A percentile compares a stretch with the other conserved stretches of the same genome.
phyloP scores from a whole-genome alignment of 2,797 vertebrate species.

The Leptodactylus fallax region DNA sequence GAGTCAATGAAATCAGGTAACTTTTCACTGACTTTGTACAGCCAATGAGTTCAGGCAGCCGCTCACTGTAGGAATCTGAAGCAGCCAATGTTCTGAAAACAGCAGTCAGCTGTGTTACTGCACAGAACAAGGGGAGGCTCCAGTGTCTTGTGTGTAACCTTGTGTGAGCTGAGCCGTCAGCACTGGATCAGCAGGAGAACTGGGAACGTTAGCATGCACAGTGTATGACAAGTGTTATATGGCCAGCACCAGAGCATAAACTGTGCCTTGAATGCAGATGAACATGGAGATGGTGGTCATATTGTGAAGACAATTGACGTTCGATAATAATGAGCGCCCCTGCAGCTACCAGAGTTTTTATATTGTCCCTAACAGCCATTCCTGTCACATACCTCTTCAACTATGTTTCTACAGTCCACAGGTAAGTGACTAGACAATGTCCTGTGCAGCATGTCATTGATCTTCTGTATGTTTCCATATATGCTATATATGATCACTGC shows the following conservation, averaged over 20 bases:
- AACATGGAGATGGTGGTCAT: neutral
- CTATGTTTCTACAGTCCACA: slow-evolving; percentile 78
- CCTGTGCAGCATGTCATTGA: neutral
- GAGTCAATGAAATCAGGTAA: slow-evolving; percentile 8
- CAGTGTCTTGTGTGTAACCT: slow-evolving; percentile 54
- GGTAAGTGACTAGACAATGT: slow-evolving; percentile 77
- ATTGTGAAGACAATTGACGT: neutral
- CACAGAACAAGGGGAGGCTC: slow-evolving; percentile 57
- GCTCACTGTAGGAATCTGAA: slow-evolving; percentile 49
- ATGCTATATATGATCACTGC: neutral
- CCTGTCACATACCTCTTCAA: slow-evolving; percentile 88
- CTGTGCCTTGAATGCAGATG: neutral
- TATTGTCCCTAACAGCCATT: slow-evolving; percentile 88
- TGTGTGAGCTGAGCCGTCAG: neutral
- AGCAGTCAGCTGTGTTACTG: slow-evolving; percentile 51
- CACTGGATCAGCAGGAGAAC: neutral
- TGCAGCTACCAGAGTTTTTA: slow-evolving; percentile 89
- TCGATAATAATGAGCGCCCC: slow-evolving; percentile 82
- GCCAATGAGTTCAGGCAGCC: slow-evolving; percentile 27
- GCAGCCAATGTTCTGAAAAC: slow-evolving; percentile 44
- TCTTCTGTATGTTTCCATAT: neutral
- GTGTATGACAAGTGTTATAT: neutral
- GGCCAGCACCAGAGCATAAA: neutral
- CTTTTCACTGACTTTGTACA: slow-evolving; percentile 9
- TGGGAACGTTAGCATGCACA: neutral